These are phyloP conservation scores for Bathynomus jamesi DNA, from an alignment of 1,140 invertebrate genomes.

Conservation along the genomic window DNA sequence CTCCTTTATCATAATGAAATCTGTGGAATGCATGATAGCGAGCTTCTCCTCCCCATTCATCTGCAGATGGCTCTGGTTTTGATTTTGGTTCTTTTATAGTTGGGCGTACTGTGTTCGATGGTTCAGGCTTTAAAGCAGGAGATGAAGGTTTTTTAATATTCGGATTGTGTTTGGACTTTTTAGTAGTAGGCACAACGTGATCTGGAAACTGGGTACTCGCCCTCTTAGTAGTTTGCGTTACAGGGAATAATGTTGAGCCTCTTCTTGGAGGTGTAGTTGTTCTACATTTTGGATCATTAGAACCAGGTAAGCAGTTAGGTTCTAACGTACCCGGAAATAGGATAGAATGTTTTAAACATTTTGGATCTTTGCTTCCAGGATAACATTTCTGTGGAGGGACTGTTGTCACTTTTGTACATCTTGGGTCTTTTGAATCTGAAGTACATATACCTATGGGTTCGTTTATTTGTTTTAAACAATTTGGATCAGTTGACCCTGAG, in stretches of 20 bases:
- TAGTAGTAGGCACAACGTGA: background rate
- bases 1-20: constrained; percentile 37
- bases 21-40: constrained; percentile 38
- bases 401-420: background rate
- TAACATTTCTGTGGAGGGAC: background rate
- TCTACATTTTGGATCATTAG: constrained; percentile 13
- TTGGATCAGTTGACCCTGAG: constrained; percentile 16
- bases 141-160: background rate
- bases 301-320: constrained; percentile 7
- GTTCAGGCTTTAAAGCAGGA: background rate
- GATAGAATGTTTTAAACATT: background rate
- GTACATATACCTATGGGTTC: background rate
- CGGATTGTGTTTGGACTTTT: too few species aligned
- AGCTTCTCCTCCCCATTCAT: constrained; percentile 37
- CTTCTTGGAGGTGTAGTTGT: constrained; percentile 41
- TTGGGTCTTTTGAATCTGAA: constrained; percentile 1
- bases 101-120: constrained; percentile 8
- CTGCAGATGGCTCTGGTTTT: constrained; percentile 30
- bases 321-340: too few species aligned
- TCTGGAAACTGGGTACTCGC: background rate
- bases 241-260: constrained; percentile 29
- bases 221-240: background rate
- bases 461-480: background rate
- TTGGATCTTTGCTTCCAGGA: background rate
- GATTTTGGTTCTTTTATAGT: constrained; percentile 17